Percentiles rank a stretch among this genome's conserved stretches.
Conservation (phyloP, 2,888 invertebrate species). For the Cryptus viduatorius region DNA sequence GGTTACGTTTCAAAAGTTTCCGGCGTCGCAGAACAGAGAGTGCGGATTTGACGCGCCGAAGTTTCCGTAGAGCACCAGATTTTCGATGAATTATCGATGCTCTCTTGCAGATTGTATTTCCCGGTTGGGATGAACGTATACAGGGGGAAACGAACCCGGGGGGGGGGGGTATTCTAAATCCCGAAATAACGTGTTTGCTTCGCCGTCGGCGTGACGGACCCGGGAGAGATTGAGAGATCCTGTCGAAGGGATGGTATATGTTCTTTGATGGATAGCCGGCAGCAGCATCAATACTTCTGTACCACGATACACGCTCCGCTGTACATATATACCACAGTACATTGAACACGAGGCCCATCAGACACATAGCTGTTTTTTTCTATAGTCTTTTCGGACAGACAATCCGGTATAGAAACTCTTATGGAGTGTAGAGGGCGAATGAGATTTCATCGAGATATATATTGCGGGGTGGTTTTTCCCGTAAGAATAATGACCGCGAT, state of each 20-base stretch:
- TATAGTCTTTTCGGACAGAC: not conserved
- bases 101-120: slow-evolving; percentile 35
- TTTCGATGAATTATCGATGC: slow-evolving; percentile 25
- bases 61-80: not conserved
- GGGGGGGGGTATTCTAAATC: not conserved
- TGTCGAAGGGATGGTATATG: slow-evolving; percentile 44
- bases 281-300: slow-evolving; percentile 34
- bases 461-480: slow-evolving; percentile 12
- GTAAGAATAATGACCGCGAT: slow-evolving; percentile 61
- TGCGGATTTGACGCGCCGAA: not conserved
- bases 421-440: slow-evolving; percentile 48
- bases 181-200: slow-evolving; percentile 47
- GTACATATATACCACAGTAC: slow-evolving; percentile 14
- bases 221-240: slow-evolving; percentile 40
- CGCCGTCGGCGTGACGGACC: slow-evolving; percentile 43
- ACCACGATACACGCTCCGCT: slow-evolving; percentile 29
- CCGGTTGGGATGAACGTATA: not conserved
- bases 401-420: slow-evolving; percentile 17
- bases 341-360: slow-evolving; percentile 25
- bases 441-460: slow-evolving; percentile 52
- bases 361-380: slow-evolving; percentile 14
- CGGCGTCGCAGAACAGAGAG: too few species aligned
- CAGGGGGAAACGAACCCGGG: not conserved
- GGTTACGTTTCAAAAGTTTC: too few species aligned
- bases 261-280: slow-evolving; percentile 43